Conservation (phyloP, 2,888 invertebrate species). For the Vandiemenella viatica region DNA sequence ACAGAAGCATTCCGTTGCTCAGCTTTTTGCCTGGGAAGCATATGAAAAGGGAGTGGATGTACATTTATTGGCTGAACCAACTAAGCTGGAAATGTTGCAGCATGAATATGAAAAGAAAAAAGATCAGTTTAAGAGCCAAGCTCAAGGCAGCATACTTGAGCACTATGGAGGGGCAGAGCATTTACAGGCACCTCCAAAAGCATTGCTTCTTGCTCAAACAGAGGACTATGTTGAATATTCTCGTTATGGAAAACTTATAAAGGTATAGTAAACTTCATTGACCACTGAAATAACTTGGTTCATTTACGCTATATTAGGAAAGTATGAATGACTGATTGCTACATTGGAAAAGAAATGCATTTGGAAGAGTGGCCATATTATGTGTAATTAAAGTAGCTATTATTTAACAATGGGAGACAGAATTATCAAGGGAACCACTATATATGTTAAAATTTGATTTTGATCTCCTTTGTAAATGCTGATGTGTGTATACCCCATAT, state of each 20-base stretch:
- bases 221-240: slow-evolving; percentile 95
- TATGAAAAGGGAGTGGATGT: slow-evolving; percentile 86
- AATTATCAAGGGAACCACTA: no score
- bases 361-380: no score
- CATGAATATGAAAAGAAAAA: slow-evolving; percentile 81
- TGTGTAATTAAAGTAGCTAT: no score
- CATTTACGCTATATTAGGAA: neutral
- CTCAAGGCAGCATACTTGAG: slow-evolving; percentile 63
- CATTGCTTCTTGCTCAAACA: slow-evolving; percentile 83
- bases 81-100: slow-evolving; percentile 83
- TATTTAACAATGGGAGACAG: no score
- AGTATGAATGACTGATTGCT: no score
- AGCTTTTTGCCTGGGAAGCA: slow-evolving; percentile 96
- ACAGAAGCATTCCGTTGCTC: slow-evolving; percentile 72
- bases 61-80: slow-evolving; percentile 92
- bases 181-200: slow-evolving; percentile 69
- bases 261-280: slow-evolving; percentile 29
- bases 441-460: no score
- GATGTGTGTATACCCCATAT: no score
- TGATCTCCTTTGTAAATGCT: no score
- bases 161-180: slow-evolving; percentile 94
- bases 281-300: neutral
- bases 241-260: slow-evolving; percentile 65
- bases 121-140: slow-evolving; percentile 74
- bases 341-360: no score